Evolutionary conservation across 64 coral and sea anemone genomes (phyloP).

Genomic region (Stichodactyla mertensii): DNA sequence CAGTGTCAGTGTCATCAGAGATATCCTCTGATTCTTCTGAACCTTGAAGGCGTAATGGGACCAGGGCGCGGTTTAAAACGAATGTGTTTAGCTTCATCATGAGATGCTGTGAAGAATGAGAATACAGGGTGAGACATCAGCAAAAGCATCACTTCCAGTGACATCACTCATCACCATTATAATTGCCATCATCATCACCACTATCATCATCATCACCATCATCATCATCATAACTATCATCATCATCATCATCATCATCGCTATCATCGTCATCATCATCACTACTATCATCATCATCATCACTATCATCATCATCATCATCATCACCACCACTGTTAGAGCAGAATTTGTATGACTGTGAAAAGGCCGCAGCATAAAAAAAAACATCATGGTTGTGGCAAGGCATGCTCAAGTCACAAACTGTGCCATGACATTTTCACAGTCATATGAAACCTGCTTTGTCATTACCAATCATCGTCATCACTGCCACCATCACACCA

Average conservation of each 20-base stretch:
- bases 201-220: neutral
- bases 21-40: conserved; percentile 82
- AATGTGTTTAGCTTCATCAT: conserved; percentile 97
- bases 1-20: conserved; percentile 79
- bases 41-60: conserved; percentile 73
- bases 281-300: neutral
- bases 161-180: neutral
- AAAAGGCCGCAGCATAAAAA: no score
- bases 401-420: no score
- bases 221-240: neutral
- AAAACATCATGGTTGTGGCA: no score
- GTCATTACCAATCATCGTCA: no score
- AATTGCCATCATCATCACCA: neutral
- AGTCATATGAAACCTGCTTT: no score
- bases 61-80: conserved; percentile 75
- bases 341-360: no score
- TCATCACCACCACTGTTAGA: no score
- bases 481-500: no score
- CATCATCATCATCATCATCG: neutral
- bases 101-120: conserved; percentile 35
- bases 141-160: neutral
- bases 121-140: neutral
- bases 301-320: no score
- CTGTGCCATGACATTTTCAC: no score
- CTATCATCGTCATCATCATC: neutral